Evolutionary conservation across 2,113 vertebrate genomes (phyloP), one percentile per base, ranked within the genome.

Genomic region (Acrocephalus kingi): DNA sequence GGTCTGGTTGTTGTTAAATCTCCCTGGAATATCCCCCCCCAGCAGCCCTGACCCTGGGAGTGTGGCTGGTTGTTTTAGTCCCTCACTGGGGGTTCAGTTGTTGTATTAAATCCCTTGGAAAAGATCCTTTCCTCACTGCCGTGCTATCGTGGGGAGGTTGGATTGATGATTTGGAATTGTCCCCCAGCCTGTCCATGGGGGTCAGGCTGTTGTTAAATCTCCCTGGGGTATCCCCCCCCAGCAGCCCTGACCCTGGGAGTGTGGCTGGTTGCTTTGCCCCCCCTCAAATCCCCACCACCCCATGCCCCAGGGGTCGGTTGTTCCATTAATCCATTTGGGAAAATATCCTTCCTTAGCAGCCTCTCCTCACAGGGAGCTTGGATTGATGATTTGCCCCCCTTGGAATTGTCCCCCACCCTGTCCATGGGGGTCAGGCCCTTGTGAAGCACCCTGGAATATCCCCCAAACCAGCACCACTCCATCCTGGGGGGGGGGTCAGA

Each of bases 271-370:
- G 31, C 19, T 35, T 28, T 45, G 39, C 2, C 6, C 12, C 39
- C 31, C 17, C 39, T 43, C 30, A 25, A 33, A 55, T 4, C 3
- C 15, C 7, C 69, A 33, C 41, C 51, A 10, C 15, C 51, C n/a
- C 19, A 11, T 6, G 35, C 35, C 35, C 13, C 69, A 14, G 37
- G 37, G 7, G 12, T 4, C 10, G 30, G 16, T 8, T 0, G 2
- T 11, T 45, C 76, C 10, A 4, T 58, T n/a, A 31, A 43, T 7
- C 27, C 28, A 12, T 7, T 48, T 9, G 71, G 52, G 11, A 66
- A 59, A 73, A 11, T n/a, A 21, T 13, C 23, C 31, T 46, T 27
- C 8, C 41, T n/a, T 16, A 6, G 41, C 41, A 2, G 15, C 13
- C 1, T 11, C 35, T 25, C 28, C 33, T 55, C 52, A 2, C 13